A percentile compares a stretch with the other conserved stretches of the same genome.
These are phyloP conservation scores for Albula glossodonta DNA, from an alignment of 2,113 vertebrate genomes.

Conservation along the genomic window DNA sequence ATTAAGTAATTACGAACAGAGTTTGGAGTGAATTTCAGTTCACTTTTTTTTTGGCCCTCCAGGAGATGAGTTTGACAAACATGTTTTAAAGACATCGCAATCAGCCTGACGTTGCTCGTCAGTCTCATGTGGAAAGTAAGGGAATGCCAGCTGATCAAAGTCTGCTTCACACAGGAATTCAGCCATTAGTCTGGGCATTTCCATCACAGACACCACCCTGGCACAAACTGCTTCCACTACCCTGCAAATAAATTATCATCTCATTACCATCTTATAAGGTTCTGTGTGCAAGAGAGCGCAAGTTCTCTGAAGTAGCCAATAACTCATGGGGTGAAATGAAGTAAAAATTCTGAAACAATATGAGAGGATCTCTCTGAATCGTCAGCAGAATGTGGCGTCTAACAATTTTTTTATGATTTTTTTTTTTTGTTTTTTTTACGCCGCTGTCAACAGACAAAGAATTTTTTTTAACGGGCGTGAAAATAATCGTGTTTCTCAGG, in stretches of 20 bases:
- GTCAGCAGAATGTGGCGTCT: conserved; percentile 12
- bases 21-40: neutral
- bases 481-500: conserved; percentile 27
- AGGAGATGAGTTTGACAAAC: neutral
- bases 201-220: neutral
- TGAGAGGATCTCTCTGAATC: neutral
- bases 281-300: neutral
- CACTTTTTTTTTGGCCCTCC: neutral
- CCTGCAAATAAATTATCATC: neutral
- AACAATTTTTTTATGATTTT: conserved; percentile 22
- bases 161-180: neutral
- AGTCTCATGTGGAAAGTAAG: neutral
- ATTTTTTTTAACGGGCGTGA: conserved; percentile 14
- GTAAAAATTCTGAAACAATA: conserved; percentile 14
- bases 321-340: neutral
- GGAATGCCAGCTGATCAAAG: neutral
- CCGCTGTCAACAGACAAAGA: conserved; percentile 22
- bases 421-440: conserved; percentile 18
- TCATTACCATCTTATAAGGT: neutral
- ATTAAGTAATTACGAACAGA: neutral
- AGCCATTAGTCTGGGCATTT: neutral
- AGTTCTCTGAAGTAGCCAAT: neutral
- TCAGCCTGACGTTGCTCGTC: neutral
- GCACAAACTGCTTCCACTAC: neutral
- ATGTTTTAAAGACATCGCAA: neutral